A percentile compares a stretch with the other conserved stretches of the same genome.
These are phyloP conservation scores for Polydrusus cervinus DNA, from an alignment of 2,888 invertebrate species.

Conservation along the genomic window DNA sequence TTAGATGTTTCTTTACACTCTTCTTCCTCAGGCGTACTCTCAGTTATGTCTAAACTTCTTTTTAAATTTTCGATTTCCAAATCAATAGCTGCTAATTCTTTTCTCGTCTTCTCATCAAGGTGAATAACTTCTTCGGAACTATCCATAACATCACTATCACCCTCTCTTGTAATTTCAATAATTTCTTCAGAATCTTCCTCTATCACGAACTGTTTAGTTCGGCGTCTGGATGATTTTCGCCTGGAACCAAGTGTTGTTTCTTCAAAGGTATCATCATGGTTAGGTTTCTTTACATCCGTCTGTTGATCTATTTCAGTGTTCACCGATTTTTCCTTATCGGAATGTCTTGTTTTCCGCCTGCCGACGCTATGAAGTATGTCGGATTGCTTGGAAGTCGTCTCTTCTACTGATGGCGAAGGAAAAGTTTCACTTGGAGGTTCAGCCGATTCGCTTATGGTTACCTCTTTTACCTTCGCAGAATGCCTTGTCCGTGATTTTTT, in stretches of 20 bases:
- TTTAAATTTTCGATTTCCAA: slow-evolving; percentile 22
- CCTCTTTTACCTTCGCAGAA: background rate
- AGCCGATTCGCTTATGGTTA: background rate
- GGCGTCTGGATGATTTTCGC: slow-evolving; percentile 8
- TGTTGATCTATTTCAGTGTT: background rate
- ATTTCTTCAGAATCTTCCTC: slow-evolving; percentile 41
- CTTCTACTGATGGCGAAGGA: background rate
- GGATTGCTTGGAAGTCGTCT: background rate
- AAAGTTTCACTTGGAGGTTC: background rate
- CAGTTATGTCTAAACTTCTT: background rate
- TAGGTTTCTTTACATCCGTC: background rate
- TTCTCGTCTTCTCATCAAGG: background rate
- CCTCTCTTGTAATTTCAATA: slow-evolving; percentile 22
- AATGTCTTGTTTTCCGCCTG: background rate
- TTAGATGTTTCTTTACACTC: background rate
- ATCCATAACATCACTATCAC: slow-evolving; percentile 2
- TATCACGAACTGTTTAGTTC: slow-evolving; percentile 33
- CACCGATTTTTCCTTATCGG: background rate
- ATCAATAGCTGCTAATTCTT: slow-evolving; percentile 29
- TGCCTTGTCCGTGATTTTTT: background rate
- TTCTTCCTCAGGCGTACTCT: too few species aligned
- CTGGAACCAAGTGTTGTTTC: background rate
- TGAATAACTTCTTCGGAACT: slow-evolving; percentile 1
- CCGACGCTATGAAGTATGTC: background rate
- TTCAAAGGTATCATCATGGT: background rate